Evolutionary conservation across 2,888 invertebrate genomes (phyloP).

Genomic region (Chorisops tibialis): DNA sequence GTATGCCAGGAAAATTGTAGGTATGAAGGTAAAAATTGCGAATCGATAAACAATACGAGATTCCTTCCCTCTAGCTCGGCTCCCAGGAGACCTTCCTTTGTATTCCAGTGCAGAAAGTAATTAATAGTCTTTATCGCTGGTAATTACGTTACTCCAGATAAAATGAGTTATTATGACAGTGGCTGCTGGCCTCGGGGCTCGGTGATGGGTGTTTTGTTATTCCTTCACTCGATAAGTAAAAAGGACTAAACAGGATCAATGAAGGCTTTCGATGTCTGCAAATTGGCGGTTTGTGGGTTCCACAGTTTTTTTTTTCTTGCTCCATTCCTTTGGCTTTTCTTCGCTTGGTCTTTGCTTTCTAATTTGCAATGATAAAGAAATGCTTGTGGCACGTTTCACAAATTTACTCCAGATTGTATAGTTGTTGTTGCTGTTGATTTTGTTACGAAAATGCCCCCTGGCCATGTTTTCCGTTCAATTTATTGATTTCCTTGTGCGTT

Average conservation of each 20-base stretch:
- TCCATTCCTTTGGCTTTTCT: slow-evolving; percentile 4
- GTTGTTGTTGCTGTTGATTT: background rate
- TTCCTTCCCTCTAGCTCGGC: background rate
- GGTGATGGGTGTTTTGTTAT: background rate
- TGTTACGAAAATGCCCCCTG: background rate
- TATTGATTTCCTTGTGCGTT: slow-evolving; percentile 1
- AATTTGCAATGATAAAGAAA: slow-evolving; percentile 16
- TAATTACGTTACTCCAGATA: slow-evolving; percentile 32
- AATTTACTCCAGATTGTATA: background rate
- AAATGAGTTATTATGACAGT: slow-evolving; percentile 32
- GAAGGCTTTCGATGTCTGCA: slow-evolving; percentile 12
- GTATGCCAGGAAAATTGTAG: slow-evolving; percentile 1
- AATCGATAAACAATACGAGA: slow-evolving; percentile 21
- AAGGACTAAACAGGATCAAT: slow-evolving; percentile 22
- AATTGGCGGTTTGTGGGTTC: slow-evolving; percentile 1
- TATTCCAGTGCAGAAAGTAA: slow-evolving; percentile 27
- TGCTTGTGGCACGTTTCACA: slow-evolving; percentile 17
- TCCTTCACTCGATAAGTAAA: background rate
- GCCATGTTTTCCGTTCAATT: slow-evolving; percentile 3
- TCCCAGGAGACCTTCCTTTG: slow-evolving; percentile 4
- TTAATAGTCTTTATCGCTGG: slow-evolving; percentile 33
- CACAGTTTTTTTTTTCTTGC: background rate
- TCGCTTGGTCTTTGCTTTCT: slow-evolving; percentile 8
- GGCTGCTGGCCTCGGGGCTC: slow-evolving; percentile 1
- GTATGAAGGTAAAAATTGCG: slow-evolving; percentile 6